Evolutionary conservation across 2,888 invertebrate species (phyloP), one percentile per base, ranked within the genome.

Genomic region (Yponomeuta malinellus): DNA sequence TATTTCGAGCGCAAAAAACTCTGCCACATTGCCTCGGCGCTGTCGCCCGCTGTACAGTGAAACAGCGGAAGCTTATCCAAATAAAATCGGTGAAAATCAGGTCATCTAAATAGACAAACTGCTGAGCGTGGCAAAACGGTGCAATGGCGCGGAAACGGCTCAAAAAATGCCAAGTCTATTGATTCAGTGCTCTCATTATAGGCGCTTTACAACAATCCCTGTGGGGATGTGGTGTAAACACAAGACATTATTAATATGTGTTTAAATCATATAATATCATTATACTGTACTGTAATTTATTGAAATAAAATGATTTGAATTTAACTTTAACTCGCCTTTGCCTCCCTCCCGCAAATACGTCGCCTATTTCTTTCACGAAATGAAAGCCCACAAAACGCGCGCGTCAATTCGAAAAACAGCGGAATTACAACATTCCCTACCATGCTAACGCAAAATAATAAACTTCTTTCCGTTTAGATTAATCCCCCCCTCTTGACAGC

Each of bases 21-120:
- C 2, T 59, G 15, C 52, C 52, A 3, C 15, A 12, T 59, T 59
- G 12, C 12, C 52, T 59, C 15, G 15, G 15, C 15, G 2, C 12
- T 5, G 15, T 59, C 12, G 52, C 15, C 15, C 15, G 8, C 52
- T 12, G 52, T 59, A 15, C 15, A 4, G 3, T 33, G 65, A 65
- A 33, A 29, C 29, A 71, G 69, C 72, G 63, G 72, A 73, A 74
- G 73, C 74, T 77, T 74, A 65, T 72, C 73, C 72, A 73, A 77
- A 71, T 71, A 73, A 73, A 72, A 71, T 70, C 63, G 72, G 52
- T 48, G 72, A 72, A 73, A 73, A 73, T 73, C 71, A 72, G 73
- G 73, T 70, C 73, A 71, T 69, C 70, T 70, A 72, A 73, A 72
- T 67, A 73, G 73, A 73, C 73, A 72, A 59, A 59, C 3, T 15